A percentile compares a stretch with the other conserved stretches of the same genome.
phyloP scores from a whole-genome alignment of 2,113 vertebrate genomes.

The Myrmecophaga tridactyla region DNA sequence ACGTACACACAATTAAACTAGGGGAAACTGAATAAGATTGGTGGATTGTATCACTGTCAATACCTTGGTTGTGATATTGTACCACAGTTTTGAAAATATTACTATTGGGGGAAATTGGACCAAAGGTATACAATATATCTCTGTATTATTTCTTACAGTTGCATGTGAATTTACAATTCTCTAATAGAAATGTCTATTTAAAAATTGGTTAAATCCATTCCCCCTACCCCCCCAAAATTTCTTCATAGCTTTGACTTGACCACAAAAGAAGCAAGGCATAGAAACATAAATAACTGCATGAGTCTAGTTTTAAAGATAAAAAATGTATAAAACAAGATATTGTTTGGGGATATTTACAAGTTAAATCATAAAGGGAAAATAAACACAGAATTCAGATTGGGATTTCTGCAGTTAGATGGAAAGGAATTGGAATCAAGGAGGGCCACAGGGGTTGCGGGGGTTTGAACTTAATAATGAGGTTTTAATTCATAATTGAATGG shows the following conservation, averaged over 20 bases:
- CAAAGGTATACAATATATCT: neutral
- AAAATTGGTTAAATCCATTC: neutral
- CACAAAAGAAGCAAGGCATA: neutral
- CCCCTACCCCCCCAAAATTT: neutral
- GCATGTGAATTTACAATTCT: neutral
- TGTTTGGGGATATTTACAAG: neutral
- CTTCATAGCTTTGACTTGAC: neutral
- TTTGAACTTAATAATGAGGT: neutral
- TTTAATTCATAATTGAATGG: neutral
- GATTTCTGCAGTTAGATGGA: neutral
- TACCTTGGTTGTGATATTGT: neutral
- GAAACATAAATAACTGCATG: neutral
- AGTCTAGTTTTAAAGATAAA: neutral
- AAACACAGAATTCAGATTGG: neutral
- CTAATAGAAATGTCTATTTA: neutral
- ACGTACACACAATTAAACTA: neutral
- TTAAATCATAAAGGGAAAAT: neutral
- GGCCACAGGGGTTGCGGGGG: neutral
- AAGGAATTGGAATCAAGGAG: neutral
- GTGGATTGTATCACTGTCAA: neutral
- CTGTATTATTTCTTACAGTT: neutral
- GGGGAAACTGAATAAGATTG: neutral
- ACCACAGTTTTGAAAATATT: neutral
- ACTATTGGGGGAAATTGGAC: neutral
- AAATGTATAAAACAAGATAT: neutral